A percentile compares a stretch with the other conserved stretches of the same genome.
phyloP scores from a whole-genome alignment of 2,888 invertebrate species.

The Eupithecia dodoneata region DNA sequence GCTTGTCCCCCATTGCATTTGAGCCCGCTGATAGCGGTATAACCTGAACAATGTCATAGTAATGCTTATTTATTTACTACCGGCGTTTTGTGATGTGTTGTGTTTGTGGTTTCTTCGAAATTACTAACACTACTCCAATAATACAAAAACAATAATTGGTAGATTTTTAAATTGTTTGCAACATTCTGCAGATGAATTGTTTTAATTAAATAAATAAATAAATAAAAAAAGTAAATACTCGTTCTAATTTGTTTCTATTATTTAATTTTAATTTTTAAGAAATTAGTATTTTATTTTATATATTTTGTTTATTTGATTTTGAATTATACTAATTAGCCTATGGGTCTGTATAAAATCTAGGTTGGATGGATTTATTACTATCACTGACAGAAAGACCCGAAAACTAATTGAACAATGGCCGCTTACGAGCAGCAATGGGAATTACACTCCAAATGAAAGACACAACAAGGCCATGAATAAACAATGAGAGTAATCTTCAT shows the following conservation, averaged over 20 bases:
- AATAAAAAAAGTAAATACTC: too few relatives aligned
- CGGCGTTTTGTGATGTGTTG: too few relatives aligned
- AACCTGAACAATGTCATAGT: constrained; percentile 72
- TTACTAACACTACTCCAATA: not conserved
- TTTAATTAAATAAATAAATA: too few relatives aligned
- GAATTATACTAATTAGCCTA: too few relatives aligned
- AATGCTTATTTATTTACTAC: not conserved
- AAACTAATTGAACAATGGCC: constrained; percentile 6
- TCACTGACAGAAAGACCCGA: not conserved
- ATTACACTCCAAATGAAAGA: constrained; percentile 22
- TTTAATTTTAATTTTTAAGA: too few relatives aligned
- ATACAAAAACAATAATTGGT: not conserved
- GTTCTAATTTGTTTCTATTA: too few relatives aligned
- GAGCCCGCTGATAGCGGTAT: constrained; percentile 87
- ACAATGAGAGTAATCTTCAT: constrained; percentile 23
- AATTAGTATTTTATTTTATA: too few relatives aligned
- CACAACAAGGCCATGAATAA: constrained; percentile 22
- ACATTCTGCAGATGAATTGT: too few relatives aligned
- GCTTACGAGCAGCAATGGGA: constrained; percentile 20
- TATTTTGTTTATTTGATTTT: too few relatives aligned
- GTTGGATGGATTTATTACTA: not conserved
- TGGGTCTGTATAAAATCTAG: not conserved
- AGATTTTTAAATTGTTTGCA: too few relatives aligned
- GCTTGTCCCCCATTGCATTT: constrained; percentile 86
- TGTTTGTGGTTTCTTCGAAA: too few relatives aligned